Percentiles rank a stretch among this genome's conserved stretches.
These are phyloP conservation scores for Epiperipatus broadwayi DNA, from an alignment of 2,888 invertebrate genomes.

Conservation along the genomic window DNA sequence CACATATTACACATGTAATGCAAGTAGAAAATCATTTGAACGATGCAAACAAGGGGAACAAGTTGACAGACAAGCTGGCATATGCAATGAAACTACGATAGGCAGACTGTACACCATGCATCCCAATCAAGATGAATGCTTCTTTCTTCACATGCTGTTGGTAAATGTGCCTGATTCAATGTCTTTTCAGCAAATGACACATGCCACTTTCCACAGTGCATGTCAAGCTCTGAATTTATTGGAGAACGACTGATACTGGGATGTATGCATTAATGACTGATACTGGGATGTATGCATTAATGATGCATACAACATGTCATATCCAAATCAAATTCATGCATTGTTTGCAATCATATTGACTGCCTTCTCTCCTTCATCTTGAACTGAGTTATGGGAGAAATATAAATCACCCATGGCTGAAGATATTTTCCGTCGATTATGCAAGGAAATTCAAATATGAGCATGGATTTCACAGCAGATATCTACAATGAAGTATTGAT, in stretches of 20 bases:
- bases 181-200: slow-evolving; percentile 12
- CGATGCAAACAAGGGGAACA: slow-evolving; percentile 13
- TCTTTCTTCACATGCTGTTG: slow-evolving; percentile 14
- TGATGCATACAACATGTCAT: slow-evolving; percentile 19
- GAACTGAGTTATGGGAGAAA: slow-evolving; percentile 20
- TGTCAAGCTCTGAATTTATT: slow-evolving; percentile 16
- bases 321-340: slow-evolving; percentile 13
- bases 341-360: slow-evolving; percentile 19
- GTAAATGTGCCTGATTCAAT: slow-evolving; percentile 11
- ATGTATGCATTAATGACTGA: slow-evolving; percentile 19
- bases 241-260: slow-evolving; percentile 23
- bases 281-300: slow-evolving; percentile 22
- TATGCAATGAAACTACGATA: slow-evolving; percentile 8
- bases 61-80: slow-evolving; percentile 11
- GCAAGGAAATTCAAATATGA: too few species aligned
- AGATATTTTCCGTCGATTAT: slow-evolving; percentile 16
- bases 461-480: too few species aligned
- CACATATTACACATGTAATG: slow-evolving; percentile 18
- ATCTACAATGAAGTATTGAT: too few species aligned
- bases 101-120: neutral
- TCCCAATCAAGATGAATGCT: slow-evolving; percentile 16
- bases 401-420: slow-evolving; percentile 19
- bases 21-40: slow-evolving; percentile 15
- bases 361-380: slow-evolving; percentile 18
- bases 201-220: slow-evolving; percentile 16